phyloP scores from a whole-genome alignment of 2,888 invertebrate genomes.

The Hemithea aestivaria region DNA sequence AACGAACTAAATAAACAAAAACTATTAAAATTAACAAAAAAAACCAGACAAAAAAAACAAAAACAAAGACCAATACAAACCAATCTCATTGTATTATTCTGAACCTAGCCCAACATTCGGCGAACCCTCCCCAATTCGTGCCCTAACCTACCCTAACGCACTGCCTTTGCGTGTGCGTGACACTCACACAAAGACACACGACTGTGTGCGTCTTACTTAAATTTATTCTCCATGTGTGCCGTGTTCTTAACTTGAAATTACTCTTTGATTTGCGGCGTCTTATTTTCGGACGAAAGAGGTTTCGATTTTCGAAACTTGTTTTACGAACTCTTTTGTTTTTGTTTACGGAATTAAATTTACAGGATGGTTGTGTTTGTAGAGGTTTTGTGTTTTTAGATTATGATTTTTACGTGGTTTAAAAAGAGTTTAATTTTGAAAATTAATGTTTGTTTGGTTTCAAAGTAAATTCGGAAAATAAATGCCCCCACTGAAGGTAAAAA shows the following conservation, averaged over 20 bases:
- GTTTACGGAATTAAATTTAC: too few species aligned
- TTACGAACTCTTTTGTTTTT: constrained; percentile 1
- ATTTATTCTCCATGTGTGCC: too few species aligned
- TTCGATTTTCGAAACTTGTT: not conserved
- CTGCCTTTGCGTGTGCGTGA: constrained; percentile 30
- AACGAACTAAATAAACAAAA: not conserved
- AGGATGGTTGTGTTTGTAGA: too few species aligned
- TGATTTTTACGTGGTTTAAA: too few species aligned
- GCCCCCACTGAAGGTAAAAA: too few species aligned
- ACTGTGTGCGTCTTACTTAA: constrained; percentile 25
- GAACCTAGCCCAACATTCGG: constrained; percentile 72
- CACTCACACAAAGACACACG: constrained; percentile 21
- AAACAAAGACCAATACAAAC: constrained; percentile 36
- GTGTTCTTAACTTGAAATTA: constrained; percentile 13
- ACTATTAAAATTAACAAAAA: constrained; percentile 1
- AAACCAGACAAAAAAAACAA: constrained; percentile 12
- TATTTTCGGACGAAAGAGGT: constrained; percentile 1
- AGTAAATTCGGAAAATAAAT: too few species aligned
- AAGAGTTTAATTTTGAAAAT: too few species aligned
- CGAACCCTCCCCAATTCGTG: constrained; percentile 65
- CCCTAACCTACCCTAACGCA: constrained; percentile 71
- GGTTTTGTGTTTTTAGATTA: too few species aligned
- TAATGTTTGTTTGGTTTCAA: too few species aligned
- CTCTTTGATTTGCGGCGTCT: constrained; percentile 23
- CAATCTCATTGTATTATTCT: constrained; percentile 51